Evolutionary conservation across 2,113 vertebrate genomes (phyloP).

Genomic region (Scolopax mira): DNA sequence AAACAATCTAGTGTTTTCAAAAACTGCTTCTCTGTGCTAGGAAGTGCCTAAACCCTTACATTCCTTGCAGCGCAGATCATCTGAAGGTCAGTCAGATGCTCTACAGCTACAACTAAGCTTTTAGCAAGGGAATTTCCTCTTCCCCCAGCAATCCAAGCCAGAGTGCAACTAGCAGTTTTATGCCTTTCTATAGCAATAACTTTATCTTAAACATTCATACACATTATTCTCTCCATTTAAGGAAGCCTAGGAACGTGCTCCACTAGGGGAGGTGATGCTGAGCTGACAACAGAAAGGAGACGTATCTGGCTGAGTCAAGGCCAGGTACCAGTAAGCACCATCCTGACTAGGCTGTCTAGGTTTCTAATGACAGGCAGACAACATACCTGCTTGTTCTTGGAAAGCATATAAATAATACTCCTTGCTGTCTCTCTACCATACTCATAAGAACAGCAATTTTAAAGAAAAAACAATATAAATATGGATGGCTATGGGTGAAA

Average conservation of each 20-base stretch:
- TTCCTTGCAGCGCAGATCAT: background rate
- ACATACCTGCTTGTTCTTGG: background rate
- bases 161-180: background rate
- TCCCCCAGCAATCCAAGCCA: background rate
- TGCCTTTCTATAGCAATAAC: background rate
- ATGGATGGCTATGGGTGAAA: background rate
- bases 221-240: background rate
- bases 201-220: background rate
- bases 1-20: background rate
- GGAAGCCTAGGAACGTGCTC: background rate
- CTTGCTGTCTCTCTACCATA: background rate
- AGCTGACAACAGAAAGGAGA: background rate
- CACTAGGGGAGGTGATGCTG: background rate
- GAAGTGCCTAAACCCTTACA: background rate
- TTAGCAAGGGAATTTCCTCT: conserved; percentile 1
- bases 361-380: background rate
- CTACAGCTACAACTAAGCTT: background rate
- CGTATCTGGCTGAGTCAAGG: background rate
- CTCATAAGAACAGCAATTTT: background rate
- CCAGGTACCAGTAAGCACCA: background rate
- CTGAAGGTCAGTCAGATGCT: background rate
- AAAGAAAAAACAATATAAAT: background rate
- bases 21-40: background rate
- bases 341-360: background rate
- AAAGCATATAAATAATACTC: background rate